Evolutionary conservation across 1,140 invertebrate genomes (phyloP), one percentile per base, ranked within the genome.

Genomic region (Drosophila elegans): DNA sequence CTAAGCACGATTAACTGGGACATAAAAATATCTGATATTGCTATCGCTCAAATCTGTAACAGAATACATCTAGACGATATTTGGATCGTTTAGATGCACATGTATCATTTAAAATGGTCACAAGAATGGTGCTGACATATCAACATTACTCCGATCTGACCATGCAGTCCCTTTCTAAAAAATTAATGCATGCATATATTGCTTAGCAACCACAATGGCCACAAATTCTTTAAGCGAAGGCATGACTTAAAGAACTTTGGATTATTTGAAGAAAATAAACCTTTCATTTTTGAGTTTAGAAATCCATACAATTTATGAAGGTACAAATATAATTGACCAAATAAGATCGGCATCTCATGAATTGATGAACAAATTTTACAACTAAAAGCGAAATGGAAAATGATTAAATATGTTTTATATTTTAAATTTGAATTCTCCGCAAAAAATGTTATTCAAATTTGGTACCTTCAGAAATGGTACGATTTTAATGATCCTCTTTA

Each of bases 101-200:
- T 42, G 55, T 68, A 46, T 48, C 29, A n/a, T n/a, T 32, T 38
- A 3, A 4, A 52, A 42, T 32, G 38, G 13, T 2, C 32, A 9
- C 41, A 41, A 6, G 6, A 69, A 54, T 25, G n/a, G 4, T 54
- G 6, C n/a, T 38, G 3, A 54, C 10, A 27, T 21, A 29, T 38
- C 13, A 7, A 11, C 9, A 36, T 10, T 32, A 29, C 21, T 52
- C 32, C 36, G 36, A 52, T 39, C 21, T 46, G 16, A 12, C 12
- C 44, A 48, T 29, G 44, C 44, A 52, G 45, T n/a, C 64, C 59
- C 64, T 68, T 68, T 68, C 64, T 68, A 68, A 68, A 68, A 68
- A 36, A 25, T 51, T 44, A 51, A 68, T 51, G 32, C 41, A 68
- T 68, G 38, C 59, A 32, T 51, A 49, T 52, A 25, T 42, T 51